Base-by-base conservation (phyloP, 92 coral and sea anemone genomes). In the Umimayanthus kanabou region DNA sequence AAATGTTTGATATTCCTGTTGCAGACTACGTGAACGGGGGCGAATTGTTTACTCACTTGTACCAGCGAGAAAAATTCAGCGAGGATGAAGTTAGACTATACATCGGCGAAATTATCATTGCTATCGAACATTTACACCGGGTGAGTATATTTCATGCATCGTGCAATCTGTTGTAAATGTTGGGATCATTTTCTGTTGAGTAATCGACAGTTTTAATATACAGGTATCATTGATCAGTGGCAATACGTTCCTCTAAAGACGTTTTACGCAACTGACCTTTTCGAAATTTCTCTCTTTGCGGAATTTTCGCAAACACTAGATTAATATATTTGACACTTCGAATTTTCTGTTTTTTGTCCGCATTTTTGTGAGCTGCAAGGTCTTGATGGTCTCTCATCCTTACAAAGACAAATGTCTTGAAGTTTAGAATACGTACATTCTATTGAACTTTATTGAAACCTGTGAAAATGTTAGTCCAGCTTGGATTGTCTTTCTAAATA, bases 21-120 rank as follows among this genome's bases (percentile, higher is more conserved):
- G 78, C 84, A 97, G 99, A 97, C 87, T 97, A 97, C 83, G 96
- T 97, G 39, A 97, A 95, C 45, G 99, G 99, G 1, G 99, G 99
- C 2, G 99, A 97, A 43, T 91, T 97, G 16, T 97, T 97, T 86
- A 97, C 99, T 4, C 99, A 97, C 77, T 85, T 97, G 73, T 97
- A 97, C 89, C 97, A 97, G 85, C 92, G 99, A 80, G 98, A 95
- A 53, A 97, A 94, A 64, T 97, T 97, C 78, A 92, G 91, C 55
- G 98, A 97, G 80, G 99, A 95, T 65, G 99, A 97, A 95, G 96
- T 96, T 30, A 91, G 97, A 49, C 79, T 97, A 11, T 97, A 97
- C 86, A 97, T 97, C 73, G 99, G 96, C 28, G 99, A 97, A 88
- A 97, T 97, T 18, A 89, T 97, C 7, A 88, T 97, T 11, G 99